Evolutionary conservation across 2,797 vertebrate species (phyloP).

Genomic region (Phoebastria nigripes): DNA sequence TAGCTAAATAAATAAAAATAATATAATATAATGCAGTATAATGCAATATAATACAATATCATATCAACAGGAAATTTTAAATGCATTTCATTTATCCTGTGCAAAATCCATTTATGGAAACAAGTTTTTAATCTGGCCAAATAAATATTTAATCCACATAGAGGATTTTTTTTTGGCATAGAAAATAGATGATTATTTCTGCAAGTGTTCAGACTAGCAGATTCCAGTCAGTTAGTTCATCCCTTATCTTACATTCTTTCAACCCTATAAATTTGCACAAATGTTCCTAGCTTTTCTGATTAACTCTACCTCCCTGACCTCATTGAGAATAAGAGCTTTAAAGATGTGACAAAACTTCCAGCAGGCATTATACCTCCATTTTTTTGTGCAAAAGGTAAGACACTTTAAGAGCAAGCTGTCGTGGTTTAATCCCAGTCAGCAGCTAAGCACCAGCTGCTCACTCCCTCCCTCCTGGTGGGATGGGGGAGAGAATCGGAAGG

Average conservation of each 20-base stretch:
- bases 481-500: too few species aligned
- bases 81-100: not conserved
- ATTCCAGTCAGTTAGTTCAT: not conserved
- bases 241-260: not conserved
- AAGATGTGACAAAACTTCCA: not conserved
- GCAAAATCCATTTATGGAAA: not conserved
- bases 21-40: not conserved
- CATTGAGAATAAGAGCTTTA: not conserved
- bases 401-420: not conserved
- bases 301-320: not conserved
- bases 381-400: not conserved
- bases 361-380: not conserved
- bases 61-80: not conserved
- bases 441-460: too few species aligned
- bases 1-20: not conserved
- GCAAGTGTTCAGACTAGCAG: not conserved
- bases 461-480: too few species aligned
- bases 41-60: not conserved
- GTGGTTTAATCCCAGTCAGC: too few species aligned
- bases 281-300: not conserved
- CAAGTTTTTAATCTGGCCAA: not conserved
- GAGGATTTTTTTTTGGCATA: not conserved
- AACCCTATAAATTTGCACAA: not conserved
- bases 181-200: not conserved
- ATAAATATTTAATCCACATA: not conserved